These are phyloP conservation scores for Blastomussa wellsi DNA, from an alignment of 92 coral and sea anemone genomes.

Conservation along the genomic window DNA sequence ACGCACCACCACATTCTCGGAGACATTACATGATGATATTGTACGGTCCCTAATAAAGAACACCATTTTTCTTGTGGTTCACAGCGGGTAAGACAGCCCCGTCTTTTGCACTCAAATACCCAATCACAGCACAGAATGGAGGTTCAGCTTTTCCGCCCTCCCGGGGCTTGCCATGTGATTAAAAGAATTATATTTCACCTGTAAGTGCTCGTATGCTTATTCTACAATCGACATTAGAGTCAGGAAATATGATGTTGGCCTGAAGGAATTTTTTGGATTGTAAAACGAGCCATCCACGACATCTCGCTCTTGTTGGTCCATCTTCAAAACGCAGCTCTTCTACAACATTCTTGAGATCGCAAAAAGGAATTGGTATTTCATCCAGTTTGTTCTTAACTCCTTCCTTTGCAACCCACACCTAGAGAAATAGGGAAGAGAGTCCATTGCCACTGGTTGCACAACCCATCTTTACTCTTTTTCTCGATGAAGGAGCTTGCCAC, in stretches of 20 bases:
- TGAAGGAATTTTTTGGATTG: conserved; percentile 26
- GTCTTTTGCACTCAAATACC: no score
- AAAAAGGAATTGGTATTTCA: conserved; percentile 44
- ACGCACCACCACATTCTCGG: no score
- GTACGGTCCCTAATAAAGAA: no score
- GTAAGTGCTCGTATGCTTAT: conserved; percentile 22
- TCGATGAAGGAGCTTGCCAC: no score
- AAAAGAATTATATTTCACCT: not conserved
- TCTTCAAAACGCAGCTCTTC: conserved; percentile 42
- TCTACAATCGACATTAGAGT: conserved; percentile 29
- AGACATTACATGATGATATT: no score
- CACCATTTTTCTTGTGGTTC: no score
- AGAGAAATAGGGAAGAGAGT: not conserved
- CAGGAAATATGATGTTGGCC: conserved; percentile 32
- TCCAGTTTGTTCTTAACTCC: conserved; percentile 21
- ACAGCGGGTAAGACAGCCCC: no score
- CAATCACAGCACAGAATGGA: no score
- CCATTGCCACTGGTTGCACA: no score
- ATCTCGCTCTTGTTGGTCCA: conserved; percentile 27
- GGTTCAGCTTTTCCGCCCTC: no score
- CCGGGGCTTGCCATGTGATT: no score
- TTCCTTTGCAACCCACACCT: conserved; percentile 37
- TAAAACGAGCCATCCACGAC: conserved; percentile 42
- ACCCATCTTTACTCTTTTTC: no score
- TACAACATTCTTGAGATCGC: conserved; percentile 33